Base-by-base conservation (phyloP, 2,113 vertebrate genomes). In the Gasterosteus aculeatus region DNA sequence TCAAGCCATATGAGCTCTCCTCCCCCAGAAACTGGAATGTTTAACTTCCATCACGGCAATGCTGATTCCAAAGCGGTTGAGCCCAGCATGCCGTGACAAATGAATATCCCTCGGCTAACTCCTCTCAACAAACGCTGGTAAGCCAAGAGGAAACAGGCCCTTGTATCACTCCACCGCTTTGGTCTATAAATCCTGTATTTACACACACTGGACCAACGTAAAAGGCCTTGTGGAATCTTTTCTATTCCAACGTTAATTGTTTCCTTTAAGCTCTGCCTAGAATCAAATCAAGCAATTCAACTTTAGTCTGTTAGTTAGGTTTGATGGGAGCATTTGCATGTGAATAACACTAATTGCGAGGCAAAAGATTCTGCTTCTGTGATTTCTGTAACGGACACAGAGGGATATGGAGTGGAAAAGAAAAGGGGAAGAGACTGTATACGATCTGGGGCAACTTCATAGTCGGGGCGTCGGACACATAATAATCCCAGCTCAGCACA, bases 101-200 rank as follows among this genome's bases (percentile, higher is more conserved):
- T 92, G 81, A 87, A 90, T 86, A 87, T 88, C 87, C 82, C 73
- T 88, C 70, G 64, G 87, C 60, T 79, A 76, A 84, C 67, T 58
- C 75, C 57, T 68, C 78, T 78, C 71, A 80, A 88, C 78, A 90
- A 90, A 92, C 85, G 77, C 54, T 61, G 87, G 78, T 72, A 46
- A 87, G 69, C 72, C 47, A 22, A 62, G 76, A 85, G 73, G 66
- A 83, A 83, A 81, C 29, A 14, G 61, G 46, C 49, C 12, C 54
- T 63, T 81, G 86, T 68, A 84, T 82, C 33, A 73, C 38, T 47
- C 67, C 63, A 42, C 75, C 60, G 54, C 54, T 89, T 58, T 67
- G 49, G 71, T 72, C 58, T 39, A 66, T 10, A 64, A 81, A 85
- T 76, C 22, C 8, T 47, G 72, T 69, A 69, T 68, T 86, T 75